Base-by-base conservation (phyloP, 2,113 vertebrate species). In the Oceanodroma tethys region DNA sequence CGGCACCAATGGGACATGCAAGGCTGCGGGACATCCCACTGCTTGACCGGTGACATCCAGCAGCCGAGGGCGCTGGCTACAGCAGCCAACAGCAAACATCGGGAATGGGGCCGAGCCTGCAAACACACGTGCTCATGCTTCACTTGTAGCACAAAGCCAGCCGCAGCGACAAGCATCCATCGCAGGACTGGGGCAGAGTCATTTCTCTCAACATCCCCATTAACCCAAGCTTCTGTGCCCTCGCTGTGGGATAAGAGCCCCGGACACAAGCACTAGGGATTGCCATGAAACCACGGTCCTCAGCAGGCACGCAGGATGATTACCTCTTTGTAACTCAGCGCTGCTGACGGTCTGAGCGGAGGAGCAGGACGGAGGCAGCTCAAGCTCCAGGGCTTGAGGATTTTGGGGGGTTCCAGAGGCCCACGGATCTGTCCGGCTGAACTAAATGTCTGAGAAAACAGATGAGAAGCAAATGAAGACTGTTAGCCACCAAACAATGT, bases 321-420 rank as follows among this genome's bases (percentile, higher is more conserved):
- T 99, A 99, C 99, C 99, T 99, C 99, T 98, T 99, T 99, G 98
- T 99, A 99, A 95, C 99, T 98, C 96, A 99, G 98, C 0, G 99
- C 99, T 30, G 99, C 99, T 0, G 99, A 99, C 3, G 99, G 99
- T 91, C 99, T 99, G 95, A 99, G 99, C 3, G 99, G 99, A 50
- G 99, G 99, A 22, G 99, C 99, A 0, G 99, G 99, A 74, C 99
- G 98, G 63, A 99, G 98, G 95, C 99, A 99, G 98, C 99, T 99
- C 95, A 99, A 97, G 82, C 99, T 99, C 99, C 99, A 99, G 8
- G 99, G 99, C 95, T 99, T 99, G 97, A 98, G 98, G 95, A 98
- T 99, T 96, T 99, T 99, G 52, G 99, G 99, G 34, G 99, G 99
- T 86, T 99, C 99, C 97, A 99, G 98, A 63, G 99, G 98, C 30